Conservation (phyloP, 2,797 vertebrate species). For the Tragelaphus eurycerus region DNA sequence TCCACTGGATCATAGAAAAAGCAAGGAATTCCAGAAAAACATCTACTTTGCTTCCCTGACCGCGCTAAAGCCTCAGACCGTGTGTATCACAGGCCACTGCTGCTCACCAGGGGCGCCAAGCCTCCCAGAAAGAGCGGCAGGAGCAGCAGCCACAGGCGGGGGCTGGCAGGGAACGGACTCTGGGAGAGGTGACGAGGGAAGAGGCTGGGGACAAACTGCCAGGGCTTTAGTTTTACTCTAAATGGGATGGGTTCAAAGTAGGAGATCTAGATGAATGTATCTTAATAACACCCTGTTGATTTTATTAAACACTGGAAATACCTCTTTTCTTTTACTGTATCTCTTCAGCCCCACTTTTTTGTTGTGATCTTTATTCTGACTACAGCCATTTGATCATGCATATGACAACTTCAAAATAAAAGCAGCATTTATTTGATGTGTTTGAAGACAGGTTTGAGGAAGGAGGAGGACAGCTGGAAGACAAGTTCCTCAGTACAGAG, state of each 20-base stretch:
- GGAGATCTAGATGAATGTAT: neutral
- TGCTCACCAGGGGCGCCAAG: neutral
- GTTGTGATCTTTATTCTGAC: neutral
- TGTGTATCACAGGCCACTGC: neutral
- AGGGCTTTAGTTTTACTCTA: neutral
- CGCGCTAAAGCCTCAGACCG: accelerated
- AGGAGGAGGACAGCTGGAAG: neutral
- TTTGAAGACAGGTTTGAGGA: neutral
- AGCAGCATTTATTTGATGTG: neutral
- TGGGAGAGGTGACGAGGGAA: neutral
- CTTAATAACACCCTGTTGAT: neutral
- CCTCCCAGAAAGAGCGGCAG: neutral
- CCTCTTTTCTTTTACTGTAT: neutral
- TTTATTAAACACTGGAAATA: neutral
- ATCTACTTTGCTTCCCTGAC: neutral
- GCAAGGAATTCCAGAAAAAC: neutral
- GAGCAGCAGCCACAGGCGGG: neutral
- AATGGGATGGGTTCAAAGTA: neutral
- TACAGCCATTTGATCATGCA: neutral
- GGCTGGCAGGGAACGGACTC: neutral
- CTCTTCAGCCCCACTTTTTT: neutral
- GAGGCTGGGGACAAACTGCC: neutral
- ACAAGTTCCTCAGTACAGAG: neutral
- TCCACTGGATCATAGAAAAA: neutral
- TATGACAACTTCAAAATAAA: neutral